phyloP scores from a whole-genome alignment of 1,140 invertebrate genomes.

The Philopotamus ludificatus region DNA sequence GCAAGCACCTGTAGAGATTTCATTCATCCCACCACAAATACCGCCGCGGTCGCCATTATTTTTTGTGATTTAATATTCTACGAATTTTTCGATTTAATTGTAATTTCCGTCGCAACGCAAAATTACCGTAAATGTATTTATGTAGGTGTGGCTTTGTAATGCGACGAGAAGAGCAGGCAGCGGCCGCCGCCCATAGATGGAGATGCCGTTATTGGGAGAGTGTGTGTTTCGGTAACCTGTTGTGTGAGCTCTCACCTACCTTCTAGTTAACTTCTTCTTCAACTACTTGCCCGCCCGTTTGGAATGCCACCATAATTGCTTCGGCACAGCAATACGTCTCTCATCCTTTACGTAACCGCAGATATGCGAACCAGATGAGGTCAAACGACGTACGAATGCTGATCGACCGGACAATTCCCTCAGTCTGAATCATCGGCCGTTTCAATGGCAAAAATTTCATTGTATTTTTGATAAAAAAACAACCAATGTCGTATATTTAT shows the following conservation, averaged over 20 bases:
- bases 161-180: background rate
- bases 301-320: slow-evolving; percentile 19
- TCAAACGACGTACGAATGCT: no score
- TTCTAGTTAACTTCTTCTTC: no score
- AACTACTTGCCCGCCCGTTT: background rate
- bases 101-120: no score
- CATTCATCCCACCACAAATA: background rate
- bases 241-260: background rate
- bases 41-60: background rate
- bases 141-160: no score
- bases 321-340: background rate
- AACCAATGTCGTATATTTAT: no score
- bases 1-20: background rate
- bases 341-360: slow-evolving; percentile 16
- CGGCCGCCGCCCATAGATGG: background rate
- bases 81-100: background rate
- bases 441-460: no score
- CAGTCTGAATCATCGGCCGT: no score
- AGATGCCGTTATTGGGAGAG: slow-evolving; percentile 7
- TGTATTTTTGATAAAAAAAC: no score
- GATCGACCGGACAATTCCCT: no score
- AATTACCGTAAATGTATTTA: no score
- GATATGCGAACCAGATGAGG: no score
- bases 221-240: slow-evolving; percentile 19
- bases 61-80: background rate